A percentile compares a stretch with the other conserved stretches of the same genome.
phyloP scores from a whole-genome alignment of 1,140 invertebrate genomes.

The Drosophila tsacasi region DNA sequence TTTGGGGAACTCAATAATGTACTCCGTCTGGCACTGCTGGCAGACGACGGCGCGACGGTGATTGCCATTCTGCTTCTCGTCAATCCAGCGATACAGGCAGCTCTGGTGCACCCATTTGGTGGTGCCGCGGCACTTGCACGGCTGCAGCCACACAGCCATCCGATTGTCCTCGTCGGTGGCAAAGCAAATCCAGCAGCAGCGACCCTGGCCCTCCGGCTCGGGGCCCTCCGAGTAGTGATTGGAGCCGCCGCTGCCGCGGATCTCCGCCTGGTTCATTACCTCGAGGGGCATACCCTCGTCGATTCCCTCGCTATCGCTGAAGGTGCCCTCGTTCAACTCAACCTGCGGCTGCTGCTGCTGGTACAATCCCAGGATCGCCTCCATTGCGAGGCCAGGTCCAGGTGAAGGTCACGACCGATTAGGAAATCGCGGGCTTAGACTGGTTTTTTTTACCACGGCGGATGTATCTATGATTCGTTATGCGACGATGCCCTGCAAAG shows the following conservation, averaged over 20 bases:
- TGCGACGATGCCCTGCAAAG: not conserved
- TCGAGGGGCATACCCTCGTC: not conserved
- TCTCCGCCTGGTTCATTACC: too few relatives aligned
- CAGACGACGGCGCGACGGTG: conserved; percentile 93
- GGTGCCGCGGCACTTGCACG: conserved; percentile 97
- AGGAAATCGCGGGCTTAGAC: not conserved
- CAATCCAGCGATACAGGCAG: conserved; percentile 98
- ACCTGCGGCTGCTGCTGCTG: not conserved
- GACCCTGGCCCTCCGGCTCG: conserved; percentile 22
- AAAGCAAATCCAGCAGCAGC: conserved; percentile 98
- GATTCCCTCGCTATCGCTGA: not conserved
- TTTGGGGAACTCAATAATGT: conserved; percentile 96
- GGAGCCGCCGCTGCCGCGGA: conserved; percentile 1
- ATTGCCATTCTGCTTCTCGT: conserved; percentile 98
- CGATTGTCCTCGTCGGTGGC: conserved; percentile 96
- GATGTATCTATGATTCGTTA: not conserved
- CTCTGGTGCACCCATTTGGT: conserved; percentile 98
- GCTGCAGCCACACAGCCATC: conserved; percentile 96
- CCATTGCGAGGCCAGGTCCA: not conserved
- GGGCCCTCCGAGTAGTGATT: not conserved
- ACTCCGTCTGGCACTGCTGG: conserved; percentile 97
- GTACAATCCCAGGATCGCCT: not conserved
- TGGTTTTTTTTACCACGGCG: not conserved
- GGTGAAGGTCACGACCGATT: too few relatives aligned
- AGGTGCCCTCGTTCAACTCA: not conserved